phyloP scores from a whole-genome alignment of 2,888 invertebrate species.

The Drosophila helvetica region DNA sequence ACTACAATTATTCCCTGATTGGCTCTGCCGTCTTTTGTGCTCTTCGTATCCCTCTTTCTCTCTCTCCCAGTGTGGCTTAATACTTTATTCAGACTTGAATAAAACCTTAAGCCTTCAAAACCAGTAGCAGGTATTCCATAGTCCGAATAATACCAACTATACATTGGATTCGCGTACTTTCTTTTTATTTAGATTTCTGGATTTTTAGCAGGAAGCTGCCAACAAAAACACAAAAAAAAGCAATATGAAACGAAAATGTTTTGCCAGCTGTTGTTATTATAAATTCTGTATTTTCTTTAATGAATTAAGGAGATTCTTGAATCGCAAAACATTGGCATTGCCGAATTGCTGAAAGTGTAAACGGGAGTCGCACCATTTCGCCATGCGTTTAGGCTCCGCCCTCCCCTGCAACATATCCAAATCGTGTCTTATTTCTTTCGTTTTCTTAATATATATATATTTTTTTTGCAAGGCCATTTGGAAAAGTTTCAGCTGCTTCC shows the following conservation, averaged over 20 bases:
- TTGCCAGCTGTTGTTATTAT: constrained; percentile 30
- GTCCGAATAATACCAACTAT: neutral
- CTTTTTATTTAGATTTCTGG: constrained; percentile 2
- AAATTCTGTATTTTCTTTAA: constrained; percentile 7
- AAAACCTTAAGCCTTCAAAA: no score
- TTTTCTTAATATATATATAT: constrained; percentile 15
- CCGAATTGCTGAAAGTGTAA: constrained; percentile 15
- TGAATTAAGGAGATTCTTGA: constrained; percentile 5
- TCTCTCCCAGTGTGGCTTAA: no score
- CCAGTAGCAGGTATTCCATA: neutral
- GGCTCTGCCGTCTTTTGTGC: no score
- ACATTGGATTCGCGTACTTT: neutral
- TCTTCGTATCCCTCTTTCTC: no score
- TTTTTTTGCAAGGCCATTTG: constrained; percentile 52
- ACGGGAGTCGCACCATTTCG: constrained; percentile 11
- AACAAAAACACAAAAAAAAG: neutral
- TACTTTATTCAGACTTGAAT: no score
- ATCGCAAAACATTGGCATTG: constrained; percentile 7
- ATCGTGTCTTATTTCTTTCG: constrained; percentile 17
- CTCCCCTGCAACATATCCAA: constrained; percentile 22
- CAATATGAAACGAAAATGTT: neutral
- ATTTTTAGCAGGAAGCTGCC: constrained; percentile 28
- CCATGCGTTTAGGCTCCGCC: neutral
- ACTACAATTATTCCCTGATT: no score
- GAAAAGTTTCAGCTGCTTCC: constrained; percentile 57